phyloP scores from a whole-genome alignment of 2,113 vertebrate species.

The Hippocampus guttulatus region DNA sequence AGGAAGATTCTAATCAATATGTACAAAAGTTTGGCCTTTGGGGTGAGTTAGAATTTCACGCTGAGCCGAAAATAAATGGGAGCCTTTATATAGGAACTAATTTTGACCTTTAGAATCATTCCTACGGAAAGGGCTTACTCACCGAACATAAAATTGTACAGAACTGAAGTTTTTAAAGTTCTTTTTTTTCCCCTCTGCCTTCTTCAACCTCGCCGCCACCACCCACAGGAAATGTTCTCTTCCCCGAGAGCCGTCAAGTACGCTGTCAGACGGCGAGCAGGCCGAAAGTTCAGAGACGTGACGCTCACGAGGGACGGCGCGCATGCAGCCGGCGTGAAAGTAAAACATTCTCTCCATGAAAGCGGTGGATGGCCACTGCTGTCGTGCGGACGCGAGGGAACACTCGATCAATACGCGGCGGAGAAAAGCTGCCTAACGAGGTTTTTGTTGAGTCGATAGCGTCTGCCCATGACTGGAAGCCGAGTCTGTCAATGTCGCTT shows the following conservation, averaged over 20 bases:
- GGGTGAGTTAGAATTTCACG: no score
- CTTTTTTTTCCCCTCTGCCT: not conserved
- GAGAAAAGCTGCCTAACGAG: slow-evolving; percentile 41
- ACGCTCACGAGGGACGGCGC: slow-evolving; percentile 25
- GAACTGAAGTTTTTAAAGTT: not conserved
- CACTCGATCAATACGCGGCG: slow-evolving; percentile 30
- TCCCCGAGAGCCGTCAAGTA: slow-evolving; percentile 45
- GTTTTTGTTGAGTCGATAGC: slow-evolving; percentile 48
- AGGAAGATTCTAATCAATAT: no score
- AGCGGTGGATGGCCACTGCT: not conserved
- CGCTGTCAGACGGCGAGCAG: slow-evolving; percentile 39
- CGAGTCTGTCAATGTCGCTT: slow-evolving; percentile 28
- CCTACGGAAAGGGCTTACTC: not conserved
- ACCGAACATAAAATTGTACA: not conserved
- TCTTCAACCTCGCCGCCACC: not conserved
- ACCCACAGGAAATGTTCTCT: slow-evolving; percentile 35
- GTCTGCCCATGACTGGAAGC: slow-evolving; percentile 27
- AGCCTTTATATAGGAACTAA: no score
- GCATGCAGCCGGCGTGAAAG: not conserved
- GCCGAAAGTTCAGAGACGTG: slow-evolving; percentile 33
- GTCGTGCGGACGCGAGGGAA: not conserved
- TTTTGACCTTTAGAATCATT: no score
- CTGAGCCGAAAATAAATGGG: no score
- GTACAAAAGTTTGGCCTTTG: no score
- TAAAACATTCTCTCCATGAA: not conserved